Evolutionary conservation across 2,888 invertebrate species (phyloP).

Genomic region (Andrena praecox): DNA sequence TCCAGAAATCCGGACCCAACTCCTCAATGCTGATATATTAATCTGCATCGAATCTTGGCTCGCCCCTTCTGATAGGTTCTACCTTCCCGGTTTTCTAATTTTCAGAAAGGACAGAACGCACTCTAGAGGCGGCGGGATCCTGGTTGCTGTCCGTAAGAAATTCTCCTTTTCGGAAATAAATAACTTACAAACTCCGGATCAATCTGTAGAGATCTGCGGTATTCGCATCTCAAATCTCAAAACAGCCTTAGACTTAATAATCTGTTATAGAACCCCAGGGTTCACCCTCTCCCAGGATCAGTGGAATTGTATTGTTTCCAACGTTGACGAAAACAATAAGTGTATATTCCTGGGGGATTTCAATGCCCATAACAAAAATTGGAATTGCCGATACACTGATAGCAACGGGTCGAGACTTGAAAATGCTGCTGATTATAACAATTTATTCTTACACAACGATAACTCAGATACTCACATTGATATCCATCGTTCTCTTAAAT

Average conservation of each 20-base stretch:
- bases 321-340: no score
- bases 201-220: neutral
- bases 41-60: neutral
- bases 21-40: neutral
- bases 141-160: neutral
- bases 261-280: no score
- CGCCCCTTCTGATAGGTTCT: neutral
- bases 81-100: neutral
- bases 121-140: neutral
- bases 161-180: neutral
- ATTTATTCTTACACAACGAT: no score
- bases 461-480: no score
- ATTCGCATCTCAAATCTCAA: neutral
- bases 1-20: neutral
- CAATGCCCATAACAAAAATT: no score
- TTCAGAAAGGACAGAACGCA: neutral
- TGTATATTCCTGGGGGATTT: no score
- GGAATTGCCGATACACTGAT: no score
- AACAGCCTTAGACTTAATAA: neutral
- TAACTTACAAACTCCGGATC: neutral
- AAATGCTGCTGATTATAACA: no score
- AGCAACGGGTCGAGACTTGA: no score
- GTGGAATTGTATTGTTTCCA: no score
- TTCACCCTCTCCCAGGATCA: no score
- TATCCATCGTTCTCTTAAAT: no score